Conservation (phyloP, 2,797 vertebrate species). For the Echeneis naucrates region DNA sequence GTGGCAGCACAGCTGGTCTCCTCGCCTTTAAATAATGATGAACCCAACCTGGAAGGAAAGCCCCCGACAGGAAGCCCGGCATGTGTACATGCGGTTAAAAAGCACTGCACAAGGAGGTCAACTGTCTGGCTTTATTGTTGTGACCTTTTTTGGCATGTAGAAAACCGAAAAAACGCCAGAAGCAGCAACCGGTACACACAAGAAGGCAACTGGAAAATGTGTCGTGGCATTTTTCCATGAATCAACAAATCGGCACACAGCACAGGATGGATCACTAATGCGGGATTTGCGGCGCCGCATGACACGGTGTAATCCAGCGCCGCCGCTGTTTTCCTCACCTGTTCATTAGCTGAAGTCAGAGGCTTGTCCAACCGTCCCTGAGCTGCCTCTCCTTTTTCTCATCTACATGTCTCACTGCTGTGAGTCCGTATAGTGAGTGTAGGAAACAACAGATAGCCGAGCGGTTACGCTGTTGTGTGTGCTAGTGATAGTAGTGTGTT, state of each 20-base stretch:
- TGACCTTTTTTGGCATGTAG: constrained; percentile 44
- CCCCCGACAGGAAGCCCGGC: constrained; percentile 47
- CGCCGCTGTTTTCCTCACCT: constrained; percentile 57
- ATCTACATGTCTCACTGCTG: neutral
- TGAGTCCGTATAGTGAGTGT: neutral
- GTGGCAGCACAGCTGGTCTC: constrained; percentile 38
- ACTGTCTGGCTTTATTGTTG: constrained; percentile 30
- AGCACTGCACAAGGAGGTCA: constrained; percentile 22
- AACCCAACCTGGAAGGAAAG: constrained; percentile 33
- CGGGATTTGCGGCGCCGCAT: constrained; percentile 65
- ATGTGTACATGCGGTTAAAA: constrained; percentile 62
- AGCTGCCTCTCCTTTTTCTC: constrained; percentile 17
- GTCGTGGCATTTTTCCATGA: constrained; percentile 63
- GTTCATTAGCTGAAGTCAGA: constrained; percentile 44
- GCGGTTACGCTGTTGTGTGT: neutral
- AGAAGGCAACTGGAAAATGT: constrained; percentile 47
- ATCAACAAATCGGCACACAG: constrained; percentile 50
- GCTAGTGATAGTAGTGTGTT: neutral
- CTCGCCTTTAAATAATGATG: constrained; percentile 62
- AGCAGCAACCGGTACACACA: constrained; percentile 29
- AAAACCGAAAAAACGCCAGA: constrained; percentile 12
- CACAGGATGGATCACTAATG: constrained; percentile 62
- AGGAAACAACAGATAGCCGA: neutral
- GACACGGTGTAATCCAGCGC: constrained; percentile 67
- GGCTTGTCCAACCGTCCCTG: neutral